These are phyloP conservation scores for Habrosyne pyritoides DNA, from an alignment of 2,888 invertebrate genomes.

Conservation along the genomic window DNA sequence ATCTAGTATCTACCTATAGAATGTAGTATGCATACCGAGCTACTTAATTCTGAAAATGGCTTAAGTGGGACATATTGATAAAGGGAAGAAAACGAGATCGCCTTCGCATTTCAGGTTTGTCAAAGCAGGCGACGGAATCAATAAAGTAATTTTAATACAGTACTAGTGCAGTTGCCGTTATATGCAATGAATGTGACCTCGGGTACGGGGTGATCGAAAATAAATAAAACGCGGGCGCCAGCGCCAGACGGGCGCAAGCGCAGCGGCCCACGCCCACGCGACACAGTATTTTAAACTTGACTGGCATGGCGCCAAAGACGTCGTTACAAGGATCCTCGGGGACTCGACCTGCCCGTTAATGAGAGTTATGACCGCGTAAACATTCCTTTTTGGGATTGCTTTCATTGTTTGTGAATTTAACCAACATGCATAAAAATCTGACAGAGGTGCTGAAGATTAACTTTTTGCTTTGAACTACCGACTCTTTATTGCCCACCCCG, in stretches of 20 bases:
- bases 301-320: constrained; percentile 62
- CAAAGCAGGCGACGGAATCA: background rate
- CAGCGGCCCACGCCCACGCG: constrained; percentile 46
- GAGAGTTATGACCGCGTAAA: constrained; percentile 62
- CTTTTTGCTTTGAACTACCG: background rate
- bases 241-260: constrained; percentile 34
- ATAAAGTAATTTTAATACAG: background rate
- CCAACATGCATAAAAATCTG: constrained; percentile 16
- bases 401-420: constrained; percentile 34
- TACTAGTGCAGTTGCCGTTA: constrained; percentile 12
- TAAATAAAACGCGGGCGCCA: constrained; percentile 44
- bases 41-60: background rate
- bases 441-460: constrained; percentile 20
- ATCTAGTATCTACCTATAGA: too few relatives aligned
- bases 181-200: constrained; percentile 38
- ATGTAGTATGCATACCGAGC: too few relatives aligned
- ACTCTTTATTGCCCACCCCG: background rate
- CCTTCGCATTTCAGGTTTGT: background rate
- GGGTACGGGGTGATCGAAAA: constrained; percentile 44
- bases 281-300: constrained; percentile 62
- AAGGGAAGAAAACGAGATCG: background rate
- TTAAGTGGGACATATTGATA: background rate
- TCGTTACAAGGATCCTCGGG: constrained; percentile 37
- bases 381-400: constrained; percentile 60
- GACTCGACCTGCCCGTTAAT: constrained; percentile 42